These are phyloP conservation scores for Drosophila kepulauana DNA, from an alignment of 1,140 invertebrate species.

Conservation along the genomic window DNA sequence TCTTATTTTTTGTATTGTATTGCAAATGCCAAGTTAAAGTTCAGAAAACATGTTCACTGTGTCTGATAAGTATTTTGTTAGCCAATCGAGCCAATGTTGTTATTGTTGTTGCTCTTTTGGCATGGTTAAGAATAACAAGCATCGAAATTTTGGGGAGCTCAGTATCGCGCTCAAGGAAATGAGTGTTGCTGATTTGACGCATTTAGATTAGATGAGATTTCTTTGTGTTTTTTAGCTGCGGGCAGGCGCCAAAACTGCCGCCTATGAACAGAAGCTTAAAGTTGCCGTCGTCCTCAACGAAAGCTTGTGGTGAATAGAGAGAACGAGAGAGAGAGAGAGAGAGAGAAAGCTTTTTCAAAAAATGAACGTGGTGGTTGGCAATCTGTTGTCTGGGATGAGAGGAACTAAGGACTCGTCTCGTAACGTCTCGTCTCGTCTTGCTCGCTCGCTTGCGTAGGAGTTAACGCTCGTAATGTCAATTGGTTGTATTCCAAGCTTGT, in stretches of 20 bases:
- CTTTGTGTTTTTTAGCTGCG: conserved; percentile 41
- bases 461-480: conserved; percentile 77
- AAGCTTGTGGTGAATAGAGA: conserved; percentile 66
- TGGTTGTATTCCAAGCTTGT: conserved; percentile 63
- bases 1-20: too few relatives aligned
- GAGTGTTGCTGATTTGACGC: conserved; percentile 64
- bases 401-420: not conserved
- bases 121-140: conserved; percentile 34
- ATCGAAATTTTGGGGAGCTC: not conserved
- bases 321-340: conserved; percentile 7
- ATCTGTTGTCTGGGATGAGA: not conserved
- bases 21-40: too few relatives aligned
- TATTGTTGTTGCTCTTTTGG: not conserved
- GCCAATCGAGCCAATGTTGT: not conserved
- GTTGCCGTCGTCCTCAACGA: conserved; percentile 43
- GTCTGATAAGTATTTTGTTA: conserved; percentile 12
- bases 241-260: conserved; percentile 65
- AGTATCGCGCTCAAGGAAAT: not conserved
- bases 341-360: conserved; percentile 13
- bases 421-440: too few relatives aligned
- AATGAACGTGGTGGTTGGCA: not conserved
- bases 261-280: conserved; percentile 54
- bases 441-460: conserved; percentile 47
- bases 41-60: not conserved
- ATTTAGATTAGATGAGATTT: conserved; percentile 76